A percentile compares a stretch with the other conserved stretches of the same genome.
These are phyloP conservation scores for Siphlonurus alternatus DNA, from an alignment of 2,888 invertebrate species.

Conservation along the genomic window DNA sequence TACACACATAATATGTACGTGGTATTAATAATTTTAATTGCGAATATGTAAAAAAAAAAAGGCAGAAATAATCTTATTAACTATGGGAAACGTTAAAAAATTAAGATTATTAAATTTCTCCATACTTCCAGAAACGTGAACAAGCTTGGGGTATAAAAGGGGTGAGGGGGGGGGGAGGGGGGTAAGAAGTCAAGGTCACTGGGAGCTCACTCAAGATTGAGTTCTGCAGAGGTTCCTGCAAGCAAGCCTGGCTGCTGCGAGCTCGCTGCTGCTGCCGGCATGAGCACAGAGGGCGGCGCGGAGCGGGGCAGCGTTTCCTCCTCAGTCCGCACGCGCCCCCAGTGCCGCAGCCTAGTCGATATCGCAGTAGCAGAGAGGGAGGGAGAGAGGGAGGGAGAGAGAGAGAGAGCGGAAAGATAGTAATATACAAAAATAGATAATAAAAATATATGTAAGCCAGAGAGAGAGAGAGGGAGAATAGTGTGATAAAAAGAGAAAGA, in stretches of 20 bases:
- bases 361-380: neutral
- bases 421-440: too few relatives aligned
- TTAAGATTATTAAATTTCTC: too few relatives aligned
- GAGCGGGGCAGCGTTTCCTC: neutral
- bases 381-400: neutral
- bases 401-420: too few relatives aligned
- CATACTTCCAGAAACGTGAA: too few relatives aligned
- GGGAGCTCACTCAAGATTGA: neutral
- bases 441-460: too few relatives aligned
- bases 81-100: too few relatives aligned
- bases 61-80: too few relatives aligned
- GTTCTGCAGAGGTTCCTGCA: neutral
- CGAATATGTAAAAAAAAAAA: too few relatives aligned
- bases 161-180: neutral
- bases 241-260: neutral
- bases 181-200: neutral
- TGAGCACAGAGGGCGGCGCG: neutral
- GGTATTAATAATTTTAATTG: too few relatives aligned
- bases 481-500: too few relatives aligned
- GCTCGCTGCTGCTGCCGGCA: neutral
- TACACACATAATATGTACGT: too few relatives aligned
- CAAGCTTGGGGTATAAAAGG: neutral
- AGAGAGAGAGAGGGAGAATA: too few relatives aligned
- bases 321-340: neutral
- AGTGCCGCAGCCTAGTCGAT: neutral